Percentiles rank a stretch among this genome's conserved stretches.
These are phyloP conservation scores for Dipodomys stephensi DNA, from an alignment of 2,113 vertebrate genomes.

Conservation along the genomic window DNA sequence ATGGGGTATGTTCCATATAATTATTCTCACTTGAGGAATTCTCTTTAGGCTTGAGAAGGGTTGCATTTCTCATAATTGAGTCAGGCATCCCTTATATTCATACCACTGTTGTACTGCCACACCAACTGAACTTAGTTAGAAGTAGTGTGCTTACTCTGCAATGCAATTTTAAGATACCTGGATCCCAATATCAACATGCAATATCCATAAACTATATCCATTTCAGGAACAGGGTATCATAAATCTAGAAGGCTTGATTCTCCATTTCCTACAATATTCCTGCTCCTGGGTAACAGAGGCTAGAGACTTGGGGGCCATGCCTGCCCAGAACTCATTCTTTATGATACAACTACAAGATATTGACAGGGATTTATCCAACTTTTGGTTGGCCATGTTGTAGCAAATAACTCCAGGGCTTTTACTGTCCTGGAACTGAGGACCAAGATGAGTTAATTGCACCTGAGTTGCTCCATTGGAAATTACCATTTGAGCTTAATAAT, in stretches of 20 bases:
- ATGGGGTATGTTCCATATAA: accelerated
- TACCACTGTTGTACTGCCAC: not conserved
- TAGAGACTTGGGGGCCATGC: not conserved
- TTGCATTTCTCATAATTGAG: not conserved
- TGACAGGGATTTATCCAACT: not conserved
- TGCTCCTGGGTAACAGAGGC: not conserved
- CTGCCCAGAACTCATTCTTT: not conserved
- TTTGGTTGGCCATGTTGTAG: not conserved
- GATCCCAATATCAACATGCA: not conserved
- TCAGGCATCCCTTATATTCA: not conserved
- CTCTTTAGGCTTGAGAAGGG: no score
- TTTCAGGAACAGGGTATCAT: not conserved
- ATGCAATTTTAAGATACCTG: not conserved
- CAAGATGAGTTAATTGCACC: not conserved
- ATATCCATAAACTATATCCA: not conserved
- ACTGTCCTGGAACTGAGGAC: not conserved
- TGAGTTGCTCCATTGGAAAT: not conserved
- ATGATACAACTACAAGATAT: not conserved
- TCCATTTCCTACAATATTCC: not conserved
- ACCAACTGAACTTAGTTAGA: not conserved
- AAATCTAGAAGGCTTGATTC: not conserved
- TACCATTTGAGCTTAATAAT: not conserved
- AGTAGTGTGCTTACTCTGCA: not conserved
- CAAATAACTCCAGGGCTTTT: not conserved
- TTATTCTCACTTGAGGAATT: no score